Conservation (phyloP, 1,140 invertebrate species). For the Zaprionus camerounensis region DNA sequence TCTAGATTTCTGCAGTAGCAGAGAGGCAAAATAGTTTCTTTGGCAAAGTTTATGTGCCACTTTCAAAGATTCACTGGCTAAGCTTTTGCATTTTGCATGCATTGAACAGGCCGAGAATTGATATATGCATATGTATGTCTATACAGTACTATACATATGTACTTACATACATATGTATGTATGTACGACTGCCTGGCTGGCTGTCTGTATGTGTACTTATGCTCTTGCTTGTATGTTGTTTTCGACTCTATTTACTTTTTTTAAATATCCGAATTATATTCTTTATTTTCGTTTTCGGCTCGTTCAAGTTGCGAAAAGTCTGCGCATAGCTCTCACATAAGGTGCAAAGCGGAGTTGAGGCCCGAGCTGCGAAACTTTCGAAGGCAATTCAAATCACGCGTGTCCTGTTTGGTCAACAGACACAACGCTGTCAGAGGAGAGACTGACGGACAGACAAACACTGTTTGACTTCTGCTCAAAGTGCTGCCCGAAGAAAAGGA, state of each 20-base stretch:
- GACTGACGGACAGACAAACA: not conserved
- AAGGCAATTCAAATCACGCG: too few species aligned
- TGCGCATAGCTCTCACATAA: constrained; percentile 58
- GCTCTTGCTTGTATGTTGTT: not conserved
- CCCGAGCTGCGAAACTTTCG: constrained; percentile 34
- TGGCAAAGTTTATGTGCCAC: constrained; percentile 81
- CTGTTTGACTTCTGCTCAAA: not conserved
- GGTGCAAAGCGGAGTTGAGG: constrained; percentile 51
- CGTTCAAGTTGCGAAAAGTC: constrained; percentile 55
- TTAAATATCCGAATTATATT: constrained; percentile 19
- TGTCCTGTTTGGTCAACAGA: constrained; percentile 26
- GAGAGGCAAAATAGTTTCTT: constrained; percentile 66
- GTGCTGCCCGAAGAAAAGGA: not conserved
- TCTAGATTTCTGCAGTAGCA: constrained; percentile 44
- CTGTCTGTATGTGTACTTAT: not conserved
- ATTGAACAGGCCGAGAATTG: constrained; percentile 36
- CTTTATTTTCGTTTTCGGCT: constrained; percentile 32
- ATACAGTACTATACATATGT: too few species aligned
- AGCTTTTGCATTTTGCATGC: constrained; percentile 80
- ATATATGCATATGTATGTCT: constrained; percentile 14
- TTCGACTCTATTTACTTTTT: not conserved
- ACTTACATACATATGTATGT: not conserved
- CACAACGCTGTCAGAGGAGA: constrained; percentile 14
- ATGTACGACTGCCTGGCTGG: not conserved
- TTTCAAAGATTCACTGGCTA: constrained; percentile 79